Percentiles rank a stretch among this genome's conserved stretches.
These are phyloP conservation scores for Asobara japonica DNA, from an alignment of 1,140 invertebrate species.

Conservation along the genomic window DNA sequence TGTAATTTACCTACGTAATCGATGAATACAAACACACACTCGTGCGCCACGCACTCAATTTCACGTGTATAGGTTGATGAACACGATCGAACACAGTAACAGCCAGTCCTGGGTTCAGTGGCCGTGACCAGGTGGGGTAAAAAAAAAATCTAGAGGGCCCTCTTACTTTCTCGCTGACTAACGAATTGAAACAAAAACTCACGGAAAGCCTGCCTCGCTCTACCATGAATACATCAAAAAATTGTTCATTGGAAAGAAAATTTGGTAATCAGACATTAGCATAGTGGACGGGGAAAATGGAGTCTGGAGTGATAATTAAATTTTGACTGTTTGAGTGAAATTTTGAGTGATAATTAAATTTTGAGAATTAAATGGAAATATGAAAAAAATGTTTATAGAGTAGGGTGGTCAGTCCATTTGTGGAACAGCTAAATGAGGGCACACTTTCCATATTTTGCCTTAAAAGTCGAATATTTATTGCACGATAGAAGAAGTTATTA, in stretches of 20 bases:
- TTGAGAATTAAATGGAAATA: no score
- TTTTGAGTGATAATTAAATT: no score
- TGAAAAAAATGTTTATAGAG: no score
- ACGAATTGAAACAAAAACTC: constrained; percentile 33
- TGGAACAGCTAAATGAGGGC: no score
- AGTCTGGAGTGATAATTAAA: no score
- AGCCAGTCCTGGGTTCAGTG: constrained; percentile 45
- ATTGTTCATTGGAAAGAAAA: background rate
- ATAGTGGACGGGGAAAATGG: no score
- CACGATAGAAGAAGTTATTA: no score
- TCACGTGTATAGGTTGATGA: constrained; percentile 2
- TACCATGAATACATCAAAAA: background rate
- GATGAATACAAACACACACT: background rate
- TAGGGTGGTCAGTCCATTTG: no score
- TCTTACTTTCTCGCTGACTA: constrained; percentile 49
- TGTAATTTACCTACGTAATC: constrained; percentile 1
- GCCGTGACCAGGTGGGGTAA: constrained; percentile 41
- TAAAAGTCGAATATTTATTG: no score
- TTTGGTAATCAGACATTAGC: no score
- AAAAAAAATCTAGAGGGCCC: constrained; percentile 28
- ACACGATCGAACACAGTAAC: constrained; percentile 38
- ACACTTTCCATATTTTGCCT: no score
- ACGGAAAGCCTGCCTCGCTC: background rate
- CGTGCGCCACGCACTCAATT: background rate
- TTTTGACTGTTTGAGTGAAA: no score